Evolutionary conservation across 2,113 vertebrate species (phyloP).

Genomic region (Onychorhynchus coronatus): DNA sequence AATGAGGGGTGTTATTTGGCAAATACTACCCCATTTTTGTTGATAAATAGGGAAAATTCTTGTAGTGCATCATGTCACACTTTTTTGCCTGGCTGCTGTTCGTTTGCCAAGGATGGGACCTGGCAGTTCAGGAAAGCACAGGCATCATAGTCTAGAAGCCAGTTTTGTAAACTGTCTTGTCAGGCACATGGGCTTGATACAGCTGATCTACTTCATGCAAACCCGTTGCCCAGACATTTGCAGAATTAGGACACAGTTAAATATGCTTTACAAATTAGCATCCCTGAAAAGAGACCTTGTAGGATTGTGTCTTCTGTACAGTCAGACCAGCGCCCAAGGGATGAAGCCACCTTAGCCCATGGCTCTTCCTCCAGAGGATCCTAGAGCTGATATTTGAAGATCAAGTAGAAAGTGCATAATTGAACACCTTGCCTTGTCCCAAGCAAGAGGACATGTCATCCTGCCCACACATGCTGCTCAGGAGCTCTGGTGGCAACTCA

Average conservation of each 20-base stretch:
- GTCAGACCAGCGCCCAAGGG: not conserved
- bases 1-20: not conserved
- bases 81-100: not conserved
- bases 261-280: not conserved
- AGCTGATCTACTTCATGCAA: not conserved
- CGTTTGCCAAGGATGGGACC: not conserved
- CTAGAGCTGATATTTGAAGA: not conserved
- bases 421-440: not conserved
- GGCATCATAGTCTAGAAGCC: not conserved
- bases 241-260: not conserved
- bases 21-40: not conserved
- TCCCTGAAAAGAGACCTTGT: not conserved
- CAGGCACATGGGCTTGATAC: not conserved
- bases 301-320: not conserved
- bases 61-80: fast-evolving
- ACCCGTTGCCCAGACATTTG: not conserved
- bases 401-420: not conserved
- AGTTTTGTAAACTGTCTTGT: not conserved
- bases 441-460: not conserved
- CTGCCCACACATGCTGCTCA: not conserved
- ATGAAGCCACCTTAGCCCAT: not conserved
- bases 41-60: not conserved
- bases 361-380: not conserved
- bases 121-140: not conserved
- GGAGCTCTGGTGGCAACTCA: not conserved